Percentiles rank a stretch among this genome's conserved stretches.
Conservation (phyloP, 2,797 vertebrate species). For the Pangasius larnaudii region DNA sequence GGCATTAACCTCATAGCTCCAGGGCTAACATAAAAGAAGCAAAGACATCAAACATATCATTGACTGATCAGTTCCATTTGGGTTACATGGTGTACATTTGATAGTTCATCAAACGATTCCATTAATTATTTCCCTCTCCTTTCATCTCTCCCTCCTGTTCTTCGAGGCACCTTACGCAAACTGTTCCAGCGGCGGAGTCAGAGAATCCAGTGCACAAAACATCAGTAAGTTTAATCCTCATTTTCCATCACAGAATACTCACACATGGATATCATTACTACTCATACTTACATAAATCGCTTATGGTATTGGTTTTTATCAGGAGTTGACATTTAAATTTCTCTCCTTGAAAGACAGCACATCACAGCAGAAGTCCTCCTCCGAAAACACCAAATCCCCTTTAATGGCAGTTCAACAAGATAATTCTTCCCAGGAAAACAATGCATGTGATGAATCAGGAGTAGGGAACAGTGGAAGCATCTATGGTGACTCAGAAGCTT, state of each 20-base stretch:
- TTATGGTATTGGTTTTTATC: not conserved
- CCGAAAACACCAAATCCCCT: slow-evolving; percentile 61
- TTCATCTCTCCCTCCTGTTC: slow-evolving; percentile 44
- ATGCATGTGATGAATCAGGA: slow-evolving; percentile 68
- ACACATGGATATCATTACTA: not conserved
- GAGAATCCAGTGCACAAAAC: slow-evolving; percentile 61
- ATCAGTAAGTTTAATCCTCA: slow-evolving; percentile 64
- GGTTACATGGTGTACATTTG: not conserved
- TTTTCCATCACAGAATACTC: not conserved
- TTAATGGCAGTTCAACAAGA: slow-evolving; percentile 58
- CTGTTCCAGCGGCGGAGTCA: slow-evolving; percentile 57
- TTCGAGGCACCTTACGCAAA: slow-evolving; percentile 73
- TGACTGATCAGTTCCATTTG: not conserved
- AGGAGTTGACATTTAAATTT: not conserved
- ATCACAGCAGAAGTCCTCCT: slow-evolving; percentile 61
- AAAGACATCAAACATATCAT: not conserved
- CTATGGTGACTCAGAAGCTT: slow-evolving; percentile 51
- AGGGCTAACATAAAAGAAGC: not conserved
- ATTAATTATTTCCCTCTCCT: not conserved
- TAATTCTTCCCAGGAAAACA: slow-evolving; percentile 48
- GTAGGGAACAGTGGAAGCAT: slow-evolving; percentile 63
- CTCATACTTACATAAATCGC: not conserved
- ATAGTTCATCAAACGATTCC: not conserved
- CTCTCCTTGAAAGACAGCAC: slow-evolving; percentile 66
- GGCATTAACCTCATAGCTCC: not conserved